Base-by-base conservation (phyloP, 2,888 invertebrate genomes). In the Ichneumoninae sp. region DNA sequence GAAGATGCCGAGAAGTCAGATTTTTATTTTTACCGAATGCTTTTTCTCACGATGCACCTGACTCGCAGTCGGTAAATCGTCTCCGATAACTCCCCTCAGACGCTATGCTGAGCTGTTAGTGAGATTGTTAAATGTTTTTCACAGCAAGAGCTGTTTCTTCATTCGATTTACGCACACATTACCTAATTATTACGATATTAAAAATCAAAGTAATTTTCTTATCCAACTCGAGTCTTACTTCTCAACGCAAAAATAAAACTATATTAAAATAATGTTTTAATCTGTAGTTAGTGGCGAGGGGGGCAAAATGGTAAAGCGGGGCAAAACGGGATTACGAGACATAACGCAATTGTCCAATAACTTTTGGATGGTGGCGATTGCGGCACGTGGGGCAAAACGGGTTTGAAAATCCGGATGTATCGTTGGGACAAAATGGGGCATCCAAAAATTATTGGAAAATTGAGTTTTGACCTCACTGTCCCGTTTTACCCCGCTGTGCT, bases 21-120 rank as follows among this genome's bases (percentile, higher is more conserved):
- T 30, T 30, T 30, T 30, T 80, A 84, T 68, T 57, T 52, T 80
- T 52, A 47, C 36, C 36, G 33, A 57, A 60, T 82, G 70, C 71
- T 75, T 86, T 85, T 89, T 89, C 87, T 87, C 88, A 88, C 88
- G 84, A 78, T 82, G 69, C 65, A 62, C n/a, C 57, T 7, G 19
- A 40, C 16, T 54, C 26, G 19, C 62, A 33, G 54, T 57, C 62
- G 57, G 65, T 50, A 77, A 57, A 76, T 71, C 22, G 70, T 70
- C 40, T 22, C 33, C 19, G 47, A 71, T 47, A 71, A 44, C 36
- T 47, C 30, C 30, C 44, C 13, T n/a, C 16, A 79, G 54, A 22
- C 65, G 5, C 30, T 70, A 65, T 75, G 50, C 30, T 60, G 69
- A 40, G 10, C 8, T 62, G 52, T 22, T 33, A 22, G 68, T 74